A percentile compares a stretch with the other conserved stretches of the same genome.
phyloP scores from a whole-genome alignment of 2,888 invertebrate species.

The Oligia strigilis region DNA sequence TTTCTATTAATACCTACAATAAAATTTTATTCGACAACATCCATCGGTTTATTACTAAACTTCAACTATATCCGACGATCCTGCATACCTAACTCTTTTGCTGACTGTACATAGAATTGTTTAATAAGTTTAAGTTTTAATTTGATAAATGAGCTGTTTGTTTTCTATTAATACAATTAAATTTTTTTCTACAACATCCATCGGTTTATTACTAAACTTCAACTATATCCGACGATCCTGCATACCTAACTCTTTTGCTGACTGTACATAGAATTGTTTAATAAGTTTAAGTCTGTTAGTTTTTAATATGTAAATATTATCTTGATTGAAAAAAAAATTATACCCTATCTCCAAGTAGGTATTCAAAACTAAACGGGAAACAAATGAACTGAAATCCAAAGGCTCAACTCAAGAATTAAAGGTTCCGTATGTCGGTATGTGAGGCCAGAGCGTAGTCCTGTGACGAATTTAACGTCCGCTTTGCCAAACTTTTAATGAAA shows the following conservation, averaged over 20 bases:
- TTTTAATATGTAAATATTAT: not conserved
- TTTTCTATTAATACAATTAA: too few species aligned
- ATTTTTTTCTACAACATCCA: too few species aligned
- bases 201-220: too few species aligned
- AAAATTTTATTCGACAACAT: too few species aligned
- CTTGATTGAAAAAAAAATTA: not conserved
- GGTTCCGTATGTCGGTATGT: slow-evolving; percentile 40
- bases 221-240: too few species aligned
- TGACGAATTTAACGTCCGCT: slow-evolving; percentile 58
- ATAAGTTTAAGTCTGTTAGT: not conserved
- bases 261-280: not conserved
- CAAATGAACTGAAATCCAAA: slow-evolving; percentile 42
- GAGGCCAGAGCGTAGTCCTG: slow-evolving; percentile 25
- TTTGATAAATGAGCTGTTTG: too few species aligned
- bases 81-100: too few species aligned
- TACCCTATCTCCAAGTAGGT: not conserved
- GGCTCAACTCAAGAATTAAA: slow-evolving; percentile 37
- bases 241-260: too few species aligned
- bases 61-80: too few species aligned
- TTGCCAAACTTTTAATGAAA: slow-evolving; percentile 69
- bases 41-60: too few species aligned
- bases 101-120: not conserved
- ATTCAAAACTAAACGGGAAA: slow-evolving; percentile 7
- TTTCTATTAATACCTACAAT: too few species aligned
- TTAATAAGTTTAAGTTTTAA: not conserved